phyloP scores from a whole-genome alignment of 1,140 invertebrate species.

The Amphibalanus amphitrite region DNA sequence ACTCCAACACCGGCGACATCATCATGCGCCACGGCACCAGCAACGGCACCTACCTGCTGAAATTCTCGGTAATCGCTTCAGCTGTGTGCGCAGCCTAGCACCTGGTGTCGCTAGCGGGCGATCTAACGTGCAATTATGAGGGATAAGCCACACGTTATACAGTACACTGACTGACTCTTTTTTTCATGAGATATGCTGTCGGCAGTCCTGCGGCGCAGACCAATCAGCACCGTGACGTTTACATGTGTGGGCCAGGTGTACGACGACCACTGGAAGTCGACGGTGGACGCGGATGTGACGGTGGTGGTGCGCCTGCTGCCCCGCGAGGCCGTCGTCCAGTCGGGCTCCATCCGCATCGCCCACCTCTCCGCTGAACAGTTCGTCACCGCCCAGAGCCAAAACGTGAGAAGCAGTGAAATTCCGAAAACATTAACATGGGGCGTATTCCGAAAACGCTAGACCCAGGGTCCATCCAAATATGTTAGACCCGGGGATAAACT shows the following conservation, averaged over 20 bases:
- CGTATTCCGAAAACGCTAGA: no score
- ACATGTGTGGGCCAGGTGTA: no score
- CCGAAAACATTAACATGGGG: conserved; percentile 28
- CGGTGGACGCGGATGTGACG: conserved; percentile 56
- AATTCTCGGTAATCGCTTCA: conserved; percentile 77
- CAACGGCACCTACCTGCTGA: conserved; percentile 58
- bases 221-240: no score
- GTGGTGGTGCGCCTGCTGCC: conserved; percentile 68
- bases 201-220: no score
- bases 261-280: conserved; percentile 28
- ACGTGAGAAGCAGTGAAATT: conserved; percentile 12
- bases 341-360: conserved; percentile 64
- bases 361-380: conserved; percentile 67
- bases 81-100: no score
- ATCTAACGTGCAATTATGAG: no score
- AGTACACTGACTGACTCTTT: no score
- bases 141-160: no score
- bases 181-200: no score
- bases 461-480: no score
- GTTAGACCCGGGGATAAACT: no score
- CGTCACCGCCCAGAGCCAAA: conserved; percentile 34
- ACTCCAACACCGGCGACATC: conserved; percentile 82
- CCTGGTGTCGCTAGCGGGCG: no score
- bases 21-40: conserved; percentile 76
- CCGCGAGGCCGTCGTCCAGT: conserved; percentile 71